Base-by-base conservation (phyloP, 2,888 invertebrate genomes). In the Melanotus villosus region DNA sequence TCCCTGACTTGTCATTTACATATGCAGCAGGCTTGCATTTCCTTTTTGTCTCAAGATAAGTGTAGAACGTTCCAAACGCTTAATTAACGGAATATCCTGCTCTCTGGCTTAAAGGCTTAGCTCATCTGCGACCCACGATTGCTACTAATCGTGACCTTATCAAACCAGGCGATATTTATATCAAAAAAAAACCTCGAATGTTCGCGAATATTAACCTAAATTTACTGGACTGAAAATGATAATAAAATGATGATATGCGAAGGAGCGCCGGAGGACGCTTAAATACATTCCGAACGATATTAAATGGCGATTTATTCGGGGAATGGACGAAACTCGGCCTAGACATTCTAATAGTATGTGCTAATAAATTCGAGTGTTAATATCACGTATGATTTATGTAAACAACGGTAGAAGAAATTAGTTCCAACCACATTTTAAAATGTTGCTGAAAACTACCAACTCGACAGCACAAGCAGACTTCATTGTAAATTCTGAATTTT, bases 81-180 rank as follows among this genome's bases (percentile, higher is more conserved):
- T 30, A 52, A 52, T 52, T 52, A 52, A 52, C 65, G 65, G 75
- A 73, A 76, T 76, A 74, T 67, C 73, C 62, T 73, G 73, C 73
- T 47, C 70, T 73, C 70, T 57, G 7, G 34, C 65, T 57, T 57
- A 57, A 65, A 34, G 45, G 47, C 36, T 57, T 36, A 45, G 54
- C 41, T 41, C 54, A 54, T 54, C 57, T 65, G 36, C 65, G 45
- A 36, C 57, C 45, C 47, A 36, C 64, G 47, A 45, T 18, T 19
- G 43, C 19, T 23, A 21, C 23, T 23, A 4, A 43, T n/a, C n/a
- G n/a, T n/a, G n/a, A n/a, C n/a, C n/a, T n/a, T n/a, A n/a, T n/a
- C n/a, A n/a, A n/a, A n/a, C n/a, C n/a, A n/a, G n/a, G n/a, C n/a
- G n/a, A n/a, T n/a, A n/a, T n/a, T n/a, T n/a, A n/a, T n/a, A n/a